Conservation (phyloP, 2,113 vertebrate species). For the Corynorhinus townsendii region DNA sequence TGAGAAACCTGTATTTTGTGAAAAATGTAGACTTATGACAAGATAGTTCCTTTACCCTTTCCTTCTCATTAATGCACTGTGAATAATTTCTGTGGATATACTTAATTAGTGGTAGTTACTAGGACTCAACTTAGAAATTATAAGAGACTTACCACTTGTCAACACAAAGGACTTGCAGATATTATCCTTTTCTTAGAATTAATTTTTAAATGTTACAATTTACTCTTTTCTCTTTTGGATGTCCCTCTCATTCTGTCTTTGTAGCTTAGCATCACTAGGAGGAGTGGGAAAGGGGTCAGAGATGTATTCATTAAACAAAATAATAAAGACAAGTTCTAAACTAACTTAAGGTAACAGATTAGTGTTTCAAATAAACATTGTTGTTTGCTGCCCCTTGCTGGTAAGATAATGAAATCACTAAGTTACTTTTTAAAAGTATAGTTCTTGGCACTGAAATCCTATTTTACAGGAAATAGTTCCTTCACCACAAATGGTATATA, state of each 20-base stretch:
- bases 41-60: background rate
- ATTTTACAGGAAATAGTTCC: constrained; percentile 20
- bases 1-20: background rate
- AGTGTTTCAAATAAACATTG: constrained; percentile 54
- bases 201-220: background rate
- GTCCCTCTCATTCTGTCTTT: background rate
- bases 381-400: constrained; percentile 74
- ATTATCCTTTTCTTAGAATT: background rate
- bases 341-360: background rate
- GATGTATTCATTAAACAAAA: background rate
- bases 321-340: background rate
- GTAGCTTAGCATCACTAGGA: background rate
- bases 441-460: background rate
- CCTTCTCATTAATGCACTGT: background rate
- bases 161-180: background rate
- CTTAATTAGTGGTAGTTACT: background rate
- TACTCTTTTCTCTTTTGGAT: background rate
- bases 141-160: background rate
- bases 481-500: background rate
- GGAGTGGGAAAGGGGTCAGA: background rate
- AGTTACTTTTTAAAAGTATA: constrained; percentile 19
- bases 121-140: background rate
- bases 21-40: background rate
- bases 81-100: background rate
- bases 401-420: constrained; percentile 58